Base-by-base conservation (phyloP, 1,140 invertebrate species). In the Episyrphus balteatus region DNA sequence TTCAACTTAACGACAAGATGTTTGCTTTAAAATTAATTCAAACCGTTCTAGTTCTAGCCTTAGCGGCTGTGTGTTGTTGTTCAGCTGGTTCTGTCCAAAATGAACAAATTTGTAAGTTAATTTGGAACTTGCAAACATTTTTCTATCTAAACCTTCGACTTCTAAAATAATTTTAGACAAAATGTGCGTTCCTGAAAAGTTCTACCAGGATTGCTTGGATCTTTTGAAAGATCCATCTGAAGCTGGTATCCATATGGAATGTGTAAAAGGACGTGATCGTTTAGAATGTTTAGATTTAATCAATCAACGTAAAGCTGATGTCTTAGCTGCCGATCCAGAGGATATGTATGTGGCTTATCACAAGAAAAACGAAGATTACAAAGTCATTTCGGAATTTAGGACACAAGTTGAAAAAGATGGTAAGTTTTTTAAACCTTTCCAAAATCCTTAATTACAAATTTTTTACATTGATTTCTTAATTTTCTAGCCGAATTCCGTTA, bases 311-410 rank as follows among this genome's bases (percentile, higher is more conserved):
- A 74, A 84, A 55, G 88, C 87, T 1, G 88, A 92, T 63, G 75
- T 91, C 19, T 78, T 83, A 14, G 81, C 83, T 12, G 77, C 85
- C 1, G 88, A 92, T 58, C 84, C 88, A 2, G 86, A 89, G 58
- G 65, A 67, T 49, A 63, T 90, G 75, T 92, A 88, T 61, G 75
- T 90, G 6, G 88, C 84, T 11, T 81, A 77, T 18, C 79, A 82
- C 32, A 74, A 78, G 33, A 72, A 75, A 17, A 78, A 78, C 46
- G 70, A 79, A 50, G 73, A 79, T 48, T 80, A 81, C 50, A 73
- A 73, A 0, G 72, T 83, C 1, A 80, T 86, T 57, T 81, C 76
- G 34, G 76, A 86, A 56, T 77, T 84, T 45, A 75, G 83, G 38
- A 82, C 82, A 0, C 51, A 65, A 51, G 54, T 59, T 17, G 65